phyloP scores from a whole-genome alignment of 2,888 invertebrate species.

The Tholera decimalis region DNA sequence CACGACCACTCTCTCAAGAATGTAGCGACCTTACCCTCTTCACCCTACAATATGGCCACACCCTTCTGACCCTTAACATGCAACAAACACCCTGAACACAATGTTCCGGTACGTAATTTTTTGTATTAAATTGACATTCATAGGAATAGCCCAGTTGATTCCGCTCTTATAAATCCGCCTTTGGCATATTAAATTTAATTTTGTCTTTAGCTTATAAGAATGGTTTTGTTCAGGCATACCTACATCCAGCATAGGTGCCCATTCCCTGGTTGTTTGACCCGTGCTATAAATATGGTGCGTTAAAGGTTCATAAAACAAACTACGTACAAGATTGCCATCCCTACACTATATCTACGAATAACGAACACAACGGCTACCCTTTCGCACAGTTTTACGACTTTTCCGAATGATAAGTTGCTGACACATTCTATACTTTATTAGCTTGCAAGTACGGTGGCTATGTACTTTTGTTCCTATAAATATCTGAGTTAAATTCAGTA shows the following conservation, averaged over 20 bases:
- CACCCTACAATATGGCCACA: no score
- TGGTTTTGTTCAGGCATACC: no score
- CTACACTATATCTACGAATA: slow-evolving; percentile 52
- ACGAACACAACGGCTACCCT: slow-evolving; percentile 55
- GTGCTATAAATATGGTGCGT: slow-evolving; percentile 19
- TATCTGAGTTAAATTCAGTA: slow-evolving; percentile 15
- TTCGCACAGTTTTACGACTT: slow-evolving; percentile 52
- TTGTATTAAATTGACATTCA: no score
- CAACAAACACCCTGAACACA: no score
- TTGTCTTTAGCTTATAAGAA: no score
- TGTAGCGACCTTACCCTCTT: no score
- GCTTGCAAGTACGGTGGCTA: slow-evolving; percentile 15
- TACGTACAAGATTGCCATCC: slow-evolving; percentile 44
- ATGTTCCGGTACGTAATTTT: no score
- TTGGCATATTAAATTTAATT: no score
- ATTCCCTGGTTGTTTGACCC: slow-evolving; percentile 7
- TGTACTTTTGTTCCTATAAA: slow-evolving; percentile 2
- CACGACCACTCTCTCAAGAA: no score
- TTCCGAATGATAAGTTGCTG: slow-evolving; percentile 59
- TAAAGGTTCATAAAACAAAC: slow-evolving; percentile 50
- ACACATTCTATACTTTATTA: slow-evolving; percentile 38
- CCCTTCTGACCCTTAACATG: no score
- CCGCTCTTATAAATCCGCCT: no score
- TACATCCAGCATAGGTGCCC: neutral
- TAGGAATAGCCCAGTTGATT: no score